A percentile compares a stretch with the other conserved stretches of the same genome.
Conservation (phyloP, 2,113 vertebrate genomes). For the Paracyprichromis sp. region DNA sequence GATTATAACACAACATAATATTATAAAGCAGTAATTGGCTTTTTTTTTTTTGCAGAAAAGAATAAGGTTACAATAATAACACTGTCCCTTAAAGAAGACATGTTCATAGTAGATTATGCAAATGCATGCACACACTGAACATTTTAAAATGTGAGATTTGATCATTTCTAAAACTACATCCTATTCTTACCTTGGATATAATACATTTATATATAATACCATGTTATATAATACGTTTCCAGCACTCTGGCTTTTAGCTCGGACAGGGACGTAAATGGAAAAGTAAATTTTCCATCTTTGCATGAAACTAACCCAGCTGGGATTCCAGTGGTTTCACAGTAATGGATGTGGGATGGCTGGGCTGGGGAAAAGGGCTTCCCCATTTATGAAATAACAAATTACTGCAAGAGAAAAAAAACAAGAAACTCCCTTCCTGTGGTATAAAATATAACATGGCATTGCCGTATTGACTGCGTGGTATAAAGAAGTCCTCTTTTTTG, state of each 20-base stretch:
- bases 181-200: background rate
- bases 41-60: background rate
- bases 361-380: constrained; percentile 48
- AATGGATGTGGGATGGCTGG: background rate
- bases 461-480: background rate
- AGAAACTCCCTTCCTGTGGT: constrained; percentile 44
- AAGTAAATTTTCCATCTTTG: constrained; percentile 16
- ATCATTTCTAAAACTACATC: background rate
- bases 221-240: constrained; percentile 18
- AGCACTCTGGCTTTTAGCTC: background rate
- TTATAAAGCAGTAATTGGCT: fast-evolving
- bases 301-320: background rate
- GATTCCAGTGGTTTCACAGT: constrained; percentile 32
- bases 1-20: background rate
- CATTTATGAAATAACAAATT: constrained; percentile 33
- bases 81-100: background rate
- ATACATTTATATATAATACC: constrained; percentile 17
- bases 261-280: constrained; percentile 10
- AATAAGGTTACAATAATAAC: background rate
- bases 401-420: constrained; percentile 11
- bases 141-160: background rate
- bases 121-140: background rate
- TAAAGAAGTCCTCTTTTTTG: constrained; percentile 15
- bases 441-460: background rate
- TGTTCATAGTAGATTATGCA: background rate